Base-by-base conservation (phyloP, 2,797 vertebrate species). In the Eulemur coronatus region DNA sequence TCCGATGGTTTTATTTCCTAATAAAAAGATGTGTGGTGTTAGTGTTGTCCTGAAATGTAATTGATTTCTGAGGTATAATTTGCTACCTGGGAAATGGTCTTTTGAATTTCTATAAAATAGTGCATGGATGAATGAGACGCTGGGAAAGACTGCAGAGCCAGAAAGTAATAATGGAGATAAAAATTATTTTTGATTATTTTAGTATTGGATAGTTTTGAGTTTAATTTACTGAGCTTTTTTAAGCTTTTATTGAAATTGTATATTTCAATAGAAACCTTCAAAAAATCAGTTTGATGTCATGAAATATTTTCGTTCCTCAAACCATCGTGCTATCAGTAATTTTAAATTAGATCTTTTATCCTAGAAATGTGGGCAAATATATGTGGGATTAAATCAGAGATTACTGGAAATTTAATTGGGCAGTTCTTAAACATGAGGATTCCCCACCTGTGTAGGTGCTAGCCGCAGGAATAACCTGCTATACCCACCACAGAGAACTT, bases 1-100 rank as follows among this genome's bases (percentile, higher is more conserved):
- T 98, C 94, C 92, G 95, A 67, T 96, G 97, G 94, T 96, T 97
- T 98, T 97, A 98, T 98, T 97, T 97, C 97, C 96, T 97, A 97
- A 97, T 98, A 98, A 97, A 98, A 97, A 97, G 90, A 97, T 97
- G 87, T 90, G 85, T 84, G 75, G 78, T 97, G 95, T 97, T 97
- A 89, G 93, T 95, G 93, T 97, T 98, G 92, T 96, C 93, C 84
- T 96, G 93, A 97, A 97, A 96, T 94, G 69, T 98, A 98, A 98
- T 97, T 97, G 97, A 98, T 98, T 98, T 97, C 92, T 93, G 91
- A 97, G 61, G 80, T 96, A 85, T 96, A 86, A 97, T 97, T 97
- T 96, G 76, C 72, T 95, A 73, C 87, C 89, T 94, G 95, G 92
- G 94, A 97, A 95, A 96, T 28, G 48, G 72, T 92, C 84, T 97